Evolutionary conservation across 2,113 vertebrate species (phyloP).

Genomic region (Scortum barcoo): DNA sequence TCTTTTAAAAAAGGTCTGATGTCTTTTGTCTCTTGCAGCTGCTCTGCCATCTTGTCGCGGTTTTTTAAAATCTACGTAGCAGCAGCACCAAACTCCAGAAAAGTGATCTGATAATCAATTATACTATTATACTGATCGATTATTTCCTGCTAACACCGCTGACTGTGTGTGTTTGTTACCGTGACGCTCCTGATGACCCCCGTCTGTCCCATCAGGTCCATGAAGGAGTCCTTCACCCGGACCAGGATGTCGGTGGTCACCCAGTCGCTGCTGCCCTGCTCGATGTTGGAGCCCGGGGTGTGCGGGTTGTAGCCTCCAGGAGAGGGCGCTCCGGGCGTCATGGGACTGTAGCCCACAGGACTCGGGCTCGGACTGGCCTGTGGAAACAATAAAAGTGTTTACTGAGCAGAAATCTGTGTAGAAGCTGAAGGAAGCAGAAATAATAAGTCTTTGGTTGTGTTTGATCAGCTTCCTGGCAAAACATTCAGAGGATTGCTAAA

Average conservation of each 20-base stretch:
- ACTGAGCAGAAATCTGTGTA: rapidly evolving
- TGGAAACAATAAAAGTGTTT: rapidly evolving
- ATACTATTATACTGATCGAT: no score
- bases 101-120: no score
- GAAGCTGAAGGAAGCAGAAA: background rate
- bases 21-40: no score
- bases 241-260: constrained; percentile 96
- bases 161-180: constrained; percentile 73
- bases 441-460: no score
- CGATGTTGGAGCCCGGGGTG: constrained; percentile 94
- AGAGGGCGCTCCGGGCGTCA: constrained; percentile 95
- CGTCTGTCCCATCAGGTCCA: constrained; percentile 91
- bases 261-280: constrained; percentile 94
- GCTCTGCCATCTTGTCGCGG: no score
- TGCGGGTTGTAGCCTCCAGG: constrained; percentile 96
- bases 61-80: no score
- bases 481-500: no score
- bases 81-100: no score
- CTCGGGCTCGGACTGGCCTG: constrained; percentile 95
- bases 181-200: constrained; percentile 93
- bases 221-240: constrained; percentile 91
- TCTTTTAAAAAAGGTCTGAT: no score
- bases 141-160: no score
- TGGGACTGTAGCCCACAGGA: constrained; percentile 94
- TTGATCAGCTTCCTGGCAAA: no score